Base-by-base conservation (phyloP, 1,140 invertebrate species). In the Pseudomyrmex pallidus region DNA sequence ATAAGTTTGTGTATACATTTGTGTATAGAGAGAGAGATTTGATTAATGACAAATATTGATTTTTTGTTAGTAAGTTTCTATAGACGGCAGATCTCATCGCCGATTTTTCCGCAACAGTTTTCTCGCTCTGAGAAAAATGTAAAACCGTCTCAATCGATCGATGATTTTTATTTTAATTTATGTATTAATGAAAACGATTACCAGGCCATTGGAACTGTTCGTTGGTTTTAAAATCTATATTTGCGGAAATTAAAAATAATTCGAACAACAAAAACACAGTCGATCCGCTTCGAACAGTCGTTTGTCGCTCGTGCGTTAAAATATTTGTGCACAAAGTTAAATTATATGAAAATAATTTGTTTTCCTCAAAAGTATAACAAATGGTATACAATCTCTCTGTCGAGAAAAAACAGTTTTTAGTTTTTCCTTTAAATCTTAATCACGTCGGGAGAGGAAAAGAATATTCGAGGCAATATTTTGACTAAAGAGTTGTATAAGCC, bases 381-480 rank as follows among this genome's bases (percentile, higher is more conserved):
- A 35, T 35, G 5, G 35, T 35, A 7, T 35, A 35, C 7, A 35
- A 35, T 35, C 35, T 35, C 35, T 35, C 35, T 35, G 35, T 35
- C 7, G 35, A 35, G 35, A 35, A 35, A 35, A 35, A 35, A 35
- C 5, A 35, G 20, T 7, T 35, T 35, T 35, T 35, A 35, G 35
- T 35, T 35, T 35, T 35, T 35, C 5, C 4, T 35, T 35, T 35
- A 35, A 35, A 17, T 70, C 20, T 67, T 20, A 59, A 48, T 78
- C 20, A 48, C n/a, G 12, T 67, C 63, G 52, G 52, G 74, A 76
- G 48, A 76, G 52, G 46, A 48, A 35, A 44, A 13, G 48, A 56
- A 78, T 78, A 78, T 48, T n/a, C n/a, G 20, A 78, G 20, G 44
- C 20, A 59, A 78, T 46, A 78, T 70, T 70, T 66, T 54, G 44